Percentiles rank a stretch among this genome's conserved stretches.
Evolutionary conservation across 2,113 vertebrate genomes (phyloP).

Genomic region (Barbus barbus): DNA sequence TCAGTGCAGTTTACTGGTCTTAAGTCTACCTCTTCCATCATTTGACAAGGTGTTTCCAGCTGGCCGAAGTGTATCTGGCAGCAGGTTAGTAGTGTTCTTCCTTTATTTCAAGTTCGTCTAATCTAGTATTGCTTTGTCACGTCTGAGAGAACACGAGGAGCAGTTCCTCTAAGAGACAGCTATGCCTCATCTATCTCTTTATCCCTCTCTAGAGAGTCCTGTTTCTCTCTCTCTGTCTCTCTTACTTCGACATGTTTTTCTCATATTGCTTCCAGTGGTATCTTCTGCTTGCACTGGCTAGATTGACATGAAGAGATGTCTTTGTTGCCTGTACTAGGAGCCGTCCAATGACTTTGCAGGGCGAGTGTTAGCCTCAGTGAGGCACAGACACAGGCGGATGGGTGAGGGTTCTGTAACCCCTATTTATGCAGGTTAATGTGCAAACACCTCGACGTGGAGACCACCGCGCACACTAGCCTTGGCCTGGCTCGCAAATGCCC

Average conservation of each 20-base stretch:
- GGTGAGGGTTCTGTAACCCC: constrained; percentile 66
- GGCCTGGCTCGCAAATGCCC: neutral
- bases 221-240: constrained; percentile 51
- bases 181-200: constrained; percentile 60
- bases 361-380: neutral
- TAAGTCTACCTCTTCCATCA: neutral
- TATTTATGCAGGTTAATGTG: constrained; percentile 79
- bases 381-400: neutral
- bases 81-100: neutral
- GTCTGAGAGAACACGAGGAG: constrained; percentile 24
- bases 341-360: neutral
- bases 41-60: constrained; percentile 1
- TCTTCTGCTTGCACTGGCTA: constrained; percentile 52
- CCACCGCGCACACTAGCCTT: neutral
- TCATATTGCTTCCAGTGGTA: constrained; percentile 23
- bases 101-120: neutral
- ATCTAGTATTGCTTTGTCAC: constrained; percentile 10
- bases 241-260: constrained; percentile 20
- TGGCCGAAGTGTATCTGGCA: neutral
- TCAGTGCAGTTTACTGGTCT: neutral
- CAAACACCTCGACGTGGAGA: constrained; percentile 68
- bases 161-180: constrained; percentile 21
- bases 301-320: neutral
- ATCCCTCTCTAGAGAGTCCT: constrained; percentile 50
- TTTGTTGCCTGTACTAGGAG: neutral